These are phyloP conservation scores for Urophycis tenuis DNA, from an alignment of 2,797 vertebrate genomes.

Conservation along the genomic window DNA sequence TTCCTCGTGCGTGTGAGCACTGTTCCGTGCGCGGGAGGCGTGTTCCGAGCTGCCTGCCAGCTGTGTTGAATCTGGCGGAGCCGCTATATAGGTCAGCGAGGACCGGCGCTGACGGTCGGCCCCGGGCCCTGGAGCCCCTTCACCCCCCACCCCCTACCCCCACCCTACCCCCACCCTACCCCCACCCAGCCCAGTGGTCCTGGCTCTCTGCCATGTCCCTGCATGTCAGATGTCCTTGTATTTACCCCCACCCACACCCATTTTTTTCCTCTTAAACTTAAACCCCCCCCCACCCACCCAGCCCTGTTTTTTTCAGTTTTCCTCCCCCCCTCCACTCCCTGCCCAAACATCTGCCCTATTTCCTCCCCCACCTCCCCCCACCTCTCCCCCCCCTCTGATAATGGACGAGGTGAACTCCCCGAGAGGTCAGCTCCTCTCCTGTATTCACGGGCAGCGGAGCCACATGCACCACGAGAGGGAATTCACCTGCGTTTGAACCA, in stretches of 20 bases:
- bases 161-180: no score
- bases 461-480: background rate
- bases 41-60: slow-evolving; percentile 37
- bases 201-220: slow-evolving; percentile 20
- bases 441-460: background rate
- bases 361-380: background rate
- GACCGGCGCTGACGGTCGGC: slow-evolving; percentile 32
- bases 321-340: no score
- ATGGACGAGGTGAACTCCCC: background rate
- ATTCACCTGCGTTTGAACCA: background rate
- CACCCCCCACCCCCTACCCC: no score
- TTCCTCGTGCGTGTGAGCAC: slow-evolving; percentile 19
- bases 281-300: background rate
- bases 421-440: background rate
- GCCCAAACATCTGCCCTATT: background rate
- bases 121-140: slow-evolving; percentile 17
- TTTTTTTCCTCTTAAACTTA: slow-evolving; percentile 13
- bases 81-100: slow-evolving; percentile 65
- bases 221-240: background rate
- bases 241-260: slow-evolving; percentile 9
- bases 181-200: slow-evolving; percentile 10
- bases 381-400: background rate
- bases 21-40: slow-evolving; percentile 7
- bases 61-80: slow-evolving; percentile 55
- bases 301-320: background rate